These are phyloP conservation scores for Pyrgilauda ruficollis DNA, from an alignment of 2,113 vertebrate species.

Conservation along the genomic window DNA sequence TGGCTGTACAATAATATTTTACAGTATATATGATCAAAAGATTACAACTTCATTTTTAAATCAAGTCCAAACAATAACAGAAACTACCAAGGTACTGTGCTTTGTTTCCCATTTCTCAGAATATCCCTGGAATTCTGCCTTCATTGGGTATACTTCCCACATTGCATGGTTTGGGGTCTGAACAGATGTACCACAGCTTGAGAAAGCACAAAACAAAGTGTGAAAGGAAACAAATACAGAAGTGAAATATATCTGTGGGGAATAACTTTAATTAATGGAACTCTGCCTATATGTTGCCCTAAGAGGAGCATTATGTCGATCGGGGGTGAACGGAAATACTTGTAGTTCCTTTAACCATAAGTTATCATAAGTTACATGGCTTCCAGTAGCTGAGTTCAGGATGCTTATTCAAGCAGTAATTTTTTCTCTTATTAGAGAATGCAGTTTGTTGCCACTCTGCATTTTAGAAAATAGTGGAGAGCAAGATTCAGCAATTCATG, in stretches of 20 bases:
- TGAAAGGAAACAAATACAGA: not conserved
- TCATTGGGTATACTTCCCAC: not conserved
- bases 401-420: not conserved
- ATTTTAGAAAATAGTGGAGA: not conserved
- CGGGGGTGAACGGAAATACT: not conserved
- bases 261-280: not conserved
- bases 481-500: not conserved
- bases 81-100: not conserved
- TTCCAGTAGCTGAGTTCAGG: not conserved
- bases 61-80: slow-evolving; percentile 15
- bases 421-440: not conserved
- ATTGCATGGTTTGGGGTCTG: not conserved
- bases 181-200: not conserved
- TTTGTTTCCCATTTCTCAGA: slow-evolving; percentile 9
- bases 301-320: not conserved
- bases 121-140: not conserved
- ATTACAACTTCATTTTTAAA: slow-evolving; percentile 11
- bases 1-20: slow-evolving; percentile 14
- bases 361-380: not conserved
- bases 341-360: not conserved
- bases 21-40: slow-evolving; percentile 40
- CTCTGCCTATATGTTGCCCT: not conserved
- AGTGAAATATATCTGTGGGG: not conserved
- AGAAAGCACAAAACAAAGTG: not conserved
- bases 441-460: not conserved